Evolutionary conservation across 2,888 invertebrate genomes (phyloP).

Genomic region (Tipula confusa): DNA sequence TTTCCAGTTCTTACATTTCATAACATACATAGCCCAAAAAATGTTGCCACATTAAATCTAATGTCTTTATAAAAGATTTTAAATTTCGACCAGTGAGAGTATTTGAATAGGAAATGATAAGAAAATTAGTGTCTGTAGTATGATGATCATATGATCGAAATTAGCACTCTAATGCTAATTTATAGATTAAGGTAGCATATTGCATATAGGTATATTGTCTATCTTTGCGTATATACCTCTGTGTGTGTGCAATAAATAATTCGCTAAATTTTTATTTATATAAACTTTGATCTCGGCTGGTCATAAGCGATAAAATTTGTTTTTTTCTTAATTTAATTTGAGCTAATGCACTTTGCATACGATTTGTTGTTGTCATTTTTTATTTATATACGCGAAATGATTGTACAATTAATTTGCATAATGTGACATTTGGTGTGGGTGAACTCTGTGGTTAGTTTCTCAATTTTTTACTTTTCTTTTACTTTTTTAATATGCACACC

Average conservation of each 20-base stretch:
- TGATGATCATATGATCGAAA: conserved; percentile 13
- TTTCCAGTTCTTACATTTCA: too few species aligned
- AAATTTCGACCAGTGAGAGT: too few species aligned
- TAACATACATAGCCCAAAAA: too few species aligned
- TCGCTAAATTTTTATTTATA: neutral
- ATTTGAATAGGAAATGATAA: neutral
- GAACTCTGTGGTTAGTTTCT: neutral
- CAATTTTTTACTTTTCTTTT: too few species aligned
- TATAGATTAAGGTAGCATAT: neutral
- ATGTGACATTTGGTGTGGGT: neutral
- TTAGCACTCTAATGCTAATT: neutral
- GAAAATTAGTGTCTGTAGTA: neutral
- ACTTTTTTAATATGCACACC: neutral
- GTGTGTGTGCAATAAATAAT: neutral
- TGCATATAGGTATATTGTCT: too few species aligned
- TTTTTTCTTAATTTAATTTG: neutral
- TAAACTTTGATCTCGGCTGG: neutral
- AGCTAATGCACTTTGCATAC: neutral
- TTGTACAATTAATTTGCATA: neutral
- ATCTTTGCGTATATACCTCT: too few species aligned
- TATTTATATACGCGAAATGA: neutral
- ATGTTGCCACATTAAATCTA: too few species aligned
- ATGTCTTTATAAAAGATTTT: too few species aligned
- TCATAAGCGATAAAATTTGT: neutral
- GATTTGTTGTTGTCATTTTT: neutral